Percentiles rank a stretch among this genome's conserved stretches.
These are phyloP conservation scores for Glaucomys volans DNA, from an alignment of 2,113 vertebrate species.

Conservation along the genomic window DNA sequence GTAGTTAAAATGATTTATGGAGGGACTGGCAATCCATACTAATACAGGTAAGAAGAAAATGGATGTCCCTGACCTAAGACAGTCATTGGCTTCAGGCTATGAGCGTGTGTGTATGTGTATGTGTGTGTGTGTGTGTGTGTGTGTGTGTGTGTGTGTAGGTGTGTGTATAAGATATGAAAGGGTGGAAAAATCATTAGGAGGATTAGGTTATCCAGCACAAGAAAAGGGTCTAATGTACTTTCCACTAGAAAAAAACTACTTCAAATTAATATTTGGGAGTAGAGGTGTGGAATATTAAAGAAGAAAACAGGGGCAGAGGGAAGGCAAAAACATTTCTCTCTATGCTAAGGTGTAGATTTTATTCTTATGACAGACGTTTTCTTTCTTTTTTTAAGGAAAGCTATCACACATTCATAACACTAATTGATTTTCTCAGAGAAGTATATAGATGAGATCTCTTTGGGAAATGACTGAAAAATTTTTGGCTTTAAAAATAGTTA, in stretches of 20 bases:
- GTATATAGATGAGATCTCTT: conserved; percentile 84
- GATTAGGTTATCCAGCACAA: neutral
- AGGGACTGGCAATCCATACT: neutral
- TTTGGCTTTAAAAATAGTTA: conserved; percentile 83
- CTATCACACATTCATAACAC: conserved; percentile 86
- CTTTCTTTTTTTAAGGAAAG: conserved; percentile 73
- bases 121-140: neutral
- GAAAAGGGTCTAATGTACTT: neutral
- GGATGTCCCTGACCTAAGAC: neutral
- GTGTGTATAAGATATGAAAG: neutral
- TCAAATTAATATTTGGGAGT: conserved; percentile 48
- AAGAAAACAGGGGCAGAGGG: neutral
- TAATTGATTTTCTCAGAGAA: conserved; percentile 88
- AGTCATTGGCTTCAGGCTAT: neutral
- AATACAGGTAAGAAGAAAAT: conserved; percentile 19
- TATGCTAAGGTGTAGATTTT: conserved; percentile 73
- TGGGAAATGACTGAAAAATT: conserved; percentile 86
- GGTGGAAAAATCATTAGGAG: neutral
- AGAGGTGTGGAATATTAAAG: conserved; percentile 23
- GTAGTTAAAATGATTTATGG: conserved; percentile 1
- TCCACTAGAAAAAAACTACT: conserved; percentile 22
- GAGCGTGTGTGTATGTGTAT: neutral
- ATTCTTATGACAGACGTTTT: conserved; percentile 72
- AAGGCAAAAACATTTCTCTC: conserved; percentile 61
- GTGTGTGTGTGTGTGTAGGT: neutral